These are phyloP conservation scores for Colaptes auratus DNA, from an alignment of 2,113 vertebrate species.

Conservation along the genomic window DNA sequence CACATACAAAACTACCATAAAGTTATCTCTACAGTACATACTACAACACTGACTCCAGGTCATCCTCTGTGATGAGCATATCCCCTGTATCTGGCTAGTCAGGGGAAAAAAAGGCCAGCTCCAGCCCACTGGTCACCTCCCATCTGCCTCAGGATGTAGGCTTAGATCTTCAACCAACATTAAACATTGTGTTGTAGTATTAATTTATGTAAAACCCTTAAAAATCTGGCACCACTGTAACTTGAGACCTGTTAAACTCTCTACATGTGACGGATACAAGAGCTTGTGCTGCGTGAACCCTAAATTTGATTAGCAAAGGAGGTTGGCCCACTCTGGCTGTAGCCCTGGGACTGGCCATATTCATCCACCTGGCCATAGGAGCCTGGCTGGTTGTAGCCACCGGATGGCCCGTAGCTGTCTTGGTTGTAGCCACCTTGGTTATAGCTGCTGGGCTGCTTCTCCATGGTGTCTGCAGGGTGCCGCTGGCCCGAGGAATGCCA, in stretches of 20 bases:
- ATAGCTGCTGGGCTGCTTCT: slow-evolving; percentile 87
- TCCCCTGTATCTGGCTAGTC: slow-evolving; percentile 1
- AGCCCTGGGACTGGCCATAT: slow-evolving; percentile 74
- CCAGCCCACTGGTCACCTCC: slow-evolving; percentile 51
- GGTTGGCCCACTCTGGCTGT: slow-evolving; percentile 81
- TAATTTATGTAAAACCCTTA: slow-evolving; percentile 64
- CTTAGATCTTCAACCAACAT: slow-evolving; percentile 30
- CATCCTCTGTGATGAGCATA: slow-evolving; percentile 34
- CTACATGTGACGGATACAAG: slow-evolving; percentile 3
- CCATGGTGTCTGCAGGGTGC: slow-evolving; percentile 79
- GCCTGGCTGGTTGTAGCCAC: slow-evolving; percentile 80
- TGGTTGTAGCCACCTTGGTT: slow-evolving; percentile 87
- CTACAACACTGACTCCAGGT: slow-evolving; percentile 73
- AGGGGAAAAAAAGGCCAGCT: slow-evolving; percentile 60
- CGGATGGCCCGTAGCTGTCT: slow-evolving; percentile 85
- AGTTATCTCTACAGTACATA: slow-evolving; percentile 77
- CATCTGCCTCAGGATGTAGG: slow-evolving; percentile 29
- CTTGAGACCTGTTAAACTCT: slow-evolving; percentile 55
- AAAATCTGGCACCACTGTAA: slow-evolving; percentile 49
- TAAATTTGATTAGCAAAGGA: slow-evolving; percentile 93
- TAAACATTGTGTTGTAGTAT: slow-evolving; percentile 37
- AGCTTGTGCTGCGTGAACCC: slow-evolving; percentile 12
- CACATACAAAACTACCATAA: slow-evolving; percentile 76
- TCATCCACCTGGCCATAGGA: slow-evolving; percentile 81
- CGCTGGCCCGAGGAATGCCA: slow-evolving; percentile 92